Base-by-base conservation (phyloP, 1,140 invertebrate genomes). In the Neodiprion lecontei region DNA sequence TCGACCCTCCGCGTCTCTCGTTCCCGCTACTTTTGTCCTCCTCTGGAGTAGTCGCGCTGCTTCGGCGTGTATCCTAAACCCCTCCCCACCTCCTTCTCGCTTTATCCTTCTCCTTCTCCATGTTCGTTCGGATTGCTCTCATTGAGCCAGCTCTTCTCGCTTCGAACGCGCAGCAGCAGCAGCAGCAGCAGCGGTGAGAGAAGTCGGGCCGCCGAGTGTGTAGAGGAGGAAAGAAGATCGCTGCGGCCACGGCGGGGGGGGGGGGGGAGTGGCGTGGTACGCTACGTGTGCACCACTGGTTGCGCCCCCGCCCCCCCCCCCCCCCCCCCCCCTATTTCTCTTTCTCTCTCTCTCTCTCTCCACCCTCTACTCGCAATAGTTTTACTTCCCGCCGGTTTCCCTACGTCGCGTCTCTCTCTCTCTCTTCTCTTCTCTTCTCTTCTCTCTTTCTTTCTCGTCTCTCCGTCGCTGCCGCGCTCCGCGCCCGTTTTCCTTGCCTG, bases 321-420 rank as follows among this genome's bases (percentile, higher is more conserved):
- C 71, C 61, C 65, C 71, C 67, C 67, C 71, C 67, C 71, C 61
- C 65, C 71, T 65, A 72, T 47, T 14, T 61, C 53, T 47, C 11
- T 72, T 17, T 68, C 66, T 81, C 67, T 76, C 68, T 80, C 73
- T 74, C 69, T 72, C 73, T 72, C 65, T 76, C 72, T 74, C 53
- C 74, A 70, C 69, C 69, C 71, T 73, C 72, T 69, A 71, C 67
- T 75, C 72, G 48, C 50, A n/a, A 48, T 23, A 17, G 48, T 23
- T 74, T 65, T 68, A 61, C 69, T 65, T 61, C 17, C 47, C 47
- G 69, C 69, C 48, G 53, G 50, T 70, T 68, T 74, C 67, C 53
- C 70, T 53, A 70, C 21, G 53, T 70, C 70, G 66, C 74, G 48
- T 40, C 28, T 40, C 66, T 73, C 68, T 61, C 47, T 72, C 48